These are phyloP conservation scores for Tenualosa thibaudeaui DNA, from an alignment of 2,797 vertebrate species.

Conservation along the genomic window DNA sequence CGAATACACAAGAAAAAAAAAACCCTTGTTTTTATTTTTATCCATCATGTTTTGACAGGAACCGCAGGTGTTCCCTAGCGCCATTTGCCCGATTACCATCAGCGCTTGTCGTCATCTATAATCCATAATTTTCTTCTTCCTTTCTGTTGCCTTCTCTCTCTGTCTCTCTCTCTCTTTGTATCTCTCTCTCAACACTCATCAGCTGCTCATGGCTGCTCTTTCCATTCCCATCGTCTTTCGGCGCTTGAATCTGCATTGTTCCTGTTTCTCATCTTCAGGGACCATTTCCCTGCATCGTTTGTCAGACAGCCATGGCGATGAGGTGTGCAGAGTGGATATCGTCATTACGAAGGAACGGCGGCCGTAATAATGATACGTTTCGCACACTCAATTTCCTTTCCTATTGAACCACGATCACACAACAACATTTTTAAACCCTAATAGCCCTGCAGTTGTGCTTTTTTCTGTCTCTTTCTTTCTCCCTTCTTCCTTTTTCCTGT, in stretches of 20 bases:
- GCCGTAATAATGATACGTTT: constrained; percentile 73
- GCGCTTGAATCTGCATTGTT: constrained; percentile 47
- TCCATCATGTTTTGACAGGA: constrained; percentile 5
- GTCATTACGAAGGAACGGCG: constrained; percentile 75
- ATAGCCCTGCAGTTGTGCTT: constrained; percentile 42
- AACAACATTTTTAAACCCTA: constrained; percentile 61
- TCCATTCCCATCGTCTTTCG: constrained; percentile 60
- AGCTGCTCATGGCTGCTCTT: constrained; percentile 53
- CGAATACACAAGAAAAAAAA: neutral
- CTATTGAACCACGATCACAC: constrained; percentile 67
- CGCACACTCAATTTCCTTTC: constrained; percentile 77
- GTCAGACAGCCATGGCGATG: constrained; percentile 65
- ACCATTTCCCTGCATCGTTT: constrained; percentile 72
- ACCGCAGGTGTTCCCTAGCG: neutral
- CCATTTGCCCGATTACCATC: constrained; percentile 9
- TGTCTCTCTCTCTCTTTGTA: neutral
- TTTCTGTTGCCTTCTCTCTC: constrained; percentile 42
- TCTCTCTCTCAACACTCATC: constrained; percentile 42
- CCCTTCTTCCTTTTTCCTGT: neutral
- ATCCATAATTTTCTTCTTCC: neutral
- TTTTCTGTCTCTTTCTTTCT: constrained; percentile 28
- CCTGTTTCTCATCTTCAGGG: constrained; percentile 63
- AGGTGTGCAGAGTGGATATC: constrained; percentile 69
- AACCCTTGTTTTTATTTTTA: neutral
- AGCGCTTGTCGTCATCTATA: neutral